Percentiles rank a stretch among this genome's conserved stretches.
These are phyloP conservation scores for Drosophila prolongata DNA, from an alignment of 2,888 invertebrate species.

Conservation along the genomic window DNA sequence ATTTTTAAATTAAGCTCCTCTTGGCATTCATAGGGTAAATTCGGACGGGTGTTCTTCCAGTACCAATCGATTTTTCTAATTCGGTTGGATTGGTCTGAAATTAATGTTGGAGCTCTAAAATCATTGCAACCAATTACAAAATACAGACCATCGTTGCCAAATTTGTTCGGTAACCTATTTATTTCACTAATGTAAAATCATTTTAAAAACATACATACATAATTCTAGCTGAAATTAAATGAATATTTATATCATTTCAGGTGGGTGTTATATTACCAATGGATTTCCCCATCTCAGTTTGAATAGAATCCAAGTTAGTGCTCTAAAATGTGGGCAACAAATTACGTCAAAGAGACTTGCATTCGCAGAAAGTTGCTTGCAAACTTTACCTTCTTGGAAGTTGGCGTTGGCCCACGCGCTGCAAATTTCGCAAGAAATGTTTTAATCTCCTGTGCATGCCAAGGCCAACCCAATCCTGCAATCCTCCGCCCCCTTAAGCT, in stretches of 20 bases:
- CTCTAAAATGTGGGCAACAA: constrained; percentile 33
- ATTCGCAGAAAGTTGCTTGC: constrained; percentile 26
- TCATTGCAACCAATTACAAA: neutral
- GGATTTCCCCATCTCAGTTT: neutral
- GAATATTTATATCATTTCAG: neutral
- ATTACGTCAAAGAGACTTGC: constrained; percentile 39
- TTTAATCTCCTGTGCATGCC: constrained; percentile 44
- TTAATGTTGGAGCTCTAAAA: neutral
- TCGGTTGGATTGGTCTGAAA: constrained; percentile 3
- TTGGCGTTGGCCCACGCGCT: constrained; percentile 9
- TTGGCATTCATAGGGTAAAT: constrained; percentile 7
- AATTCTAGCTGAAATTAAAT: neutral
- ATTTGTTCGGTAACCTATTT: too few species aligned
- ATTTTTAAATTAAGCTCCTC: constrained; percentile 35
- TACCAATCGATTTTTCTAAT: constrained; percentile 36
- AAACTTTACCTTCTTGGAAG: constrained; percentile 34
- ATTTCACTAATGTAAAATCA: too few species aligned
- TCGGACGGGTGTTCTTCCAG: constrained; percentile 20
- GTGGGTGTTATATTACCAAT: constrained; percentile 1
- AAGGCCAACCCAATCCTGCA: constrained; percentile 15
- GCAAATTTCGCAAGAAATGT: constrained; percentile 26
- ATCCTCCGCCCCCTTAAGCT: constrained; percentile 10
- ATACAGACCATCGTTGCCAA: too few species aligned
- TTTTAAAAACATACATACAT: too few species aligned
- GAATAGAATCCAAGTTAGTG: constrained; percentile 9